phyloP scores from a whole-genome alignment of 1,140 invertebrate species.

The Tetramorium parvispinum region DNA sequence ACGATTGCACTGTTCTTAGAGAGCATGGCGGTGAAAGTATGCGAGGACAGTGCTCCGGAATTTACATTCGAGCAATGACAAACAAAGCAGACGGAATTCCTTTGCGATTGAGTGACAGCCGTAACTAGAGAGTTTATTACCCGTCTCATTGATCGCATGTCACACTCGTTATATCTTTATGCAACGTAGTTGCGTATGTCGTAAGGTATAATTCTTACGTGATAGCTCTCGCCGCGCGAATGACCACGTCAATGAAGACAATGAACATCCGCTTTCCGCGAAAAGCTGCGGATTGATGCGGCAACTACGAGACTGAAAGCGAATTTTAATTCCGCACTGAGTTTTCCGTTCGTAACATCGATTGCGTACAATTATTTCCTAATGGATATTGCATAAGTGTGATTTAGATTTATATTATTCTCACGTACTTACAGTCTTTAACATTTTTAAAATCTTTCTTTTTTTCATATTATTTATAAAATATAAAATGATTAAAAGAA shows the following conservation, averaged over 20 bases:
- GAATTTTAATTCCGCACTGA: slow-evolving; percentile 34
- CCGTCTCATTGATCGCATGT: slow-evolving; percentile 60
- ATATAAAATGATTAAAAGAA: background rate
- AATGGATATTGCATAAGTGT: slow-evolving; percentile 18
- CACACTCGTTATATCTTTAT: slow-evolving; percentile 59
- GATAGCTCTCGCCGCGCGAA: slow-evolving; percentile 29
- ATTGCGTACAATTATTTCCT: slow-evolving; percentile 26
- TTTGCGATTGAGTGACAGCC: slow-evolving; percentile 43
- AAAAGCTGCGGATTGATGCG: slow-evolving; percentile 26
- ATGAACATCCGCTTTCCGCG: slow-evolving; percentile 48
- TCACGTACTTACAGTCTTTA: background rate
- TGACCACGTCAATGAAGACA: slow-evolving; percentile 41
- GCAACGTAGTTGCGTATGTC: slow-evolving; percentile 54
- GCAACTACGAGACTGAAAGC: slow-evolving; percentile 21
- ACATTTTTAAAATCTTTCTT: background rate
- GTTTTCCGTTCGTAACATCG: slow-evolving; percentile 1
- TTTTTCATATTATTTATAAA: background rate
- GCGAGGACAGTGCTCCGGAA: slow-evolving; percentile 61
- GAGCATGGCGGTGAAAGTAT: slow-evolving; percentile 63
- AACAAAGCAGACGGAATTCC: slow-evolving; percentile 53
- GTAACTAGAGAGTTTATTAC: slow-evolving; percentile 59
- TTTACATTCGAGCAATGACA: slow-evolving; percentile 62
- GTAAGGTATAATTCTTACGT: slow-evolving; percentile 52
- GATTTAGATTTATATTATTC: background rate
- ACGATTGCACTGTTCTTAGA: background rate